Evolutionary conservation across 2,797 vertebrate species (phyloP).

Genomic region (Phrynocephalus forsythii): DNA sequence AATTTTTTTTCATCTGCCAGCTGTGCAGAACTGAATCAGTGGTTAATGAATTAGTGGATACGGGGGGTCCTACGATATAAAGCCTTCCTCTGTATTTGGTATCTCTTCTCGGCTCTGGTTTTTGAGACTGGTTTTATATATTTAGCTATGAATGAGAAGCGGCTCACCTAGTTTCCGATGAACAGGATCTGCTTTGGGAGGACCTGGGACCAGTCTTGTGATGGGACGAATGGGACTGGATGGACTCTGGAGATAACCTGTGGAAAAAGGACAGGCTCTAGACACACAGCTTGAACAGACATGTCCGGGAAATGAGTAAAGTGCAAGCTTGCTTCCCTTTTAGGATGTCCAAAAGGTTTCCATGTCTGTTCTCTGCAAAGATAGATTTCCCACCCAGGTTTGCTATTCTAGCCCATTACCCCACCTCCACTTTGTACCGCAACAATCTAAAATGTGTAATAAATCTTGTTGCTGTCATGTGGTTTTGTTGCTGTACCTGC

Average conservation of each 20-base stretch:
- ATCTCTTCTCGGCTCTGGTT: no score
- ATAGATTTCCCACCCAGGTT: not conserved
- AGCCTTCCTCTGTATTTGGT: no score
- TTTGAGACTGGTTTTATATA: no score
- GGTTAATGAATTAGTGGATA: no score
- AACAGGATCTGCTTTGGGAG: constrained; percentile 86
- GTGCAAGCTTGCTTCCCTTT: constrained; percentile 70
- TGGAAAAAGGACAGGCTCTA: constrained; percentile 80
- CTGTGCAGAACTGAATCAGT: no score
- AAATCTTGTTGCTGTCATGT: no score
- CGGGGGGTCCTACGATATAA: no score
- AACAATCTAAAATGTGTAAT: no score
- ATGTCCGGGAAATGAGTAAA: constrained; percentile 69
- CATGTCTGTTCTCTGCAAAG: constrained; percentile 78
- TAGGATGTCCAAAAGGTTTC: constrained; percentile 75
- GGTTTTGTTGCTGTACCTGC: no score
- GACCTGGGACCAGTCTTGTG: constrained; percentile 79
- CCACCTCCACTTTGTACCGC: no score
- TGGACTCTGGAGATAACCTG: constrained; percentile 84
- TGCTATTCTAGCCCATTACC: not conserved
- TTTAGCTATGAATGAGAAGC: accelerated
- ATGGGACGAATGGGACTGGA: constrained; percentile 64
- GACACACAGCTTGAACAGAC: constrained; percentile 69
- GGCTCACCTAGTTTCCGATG: constrained; percentile 86
- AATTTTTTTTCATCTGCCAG: no score